Conservation (phyloP, 2,113 vertebrate genomes). For the Sisor rabdophorus region DNA sequence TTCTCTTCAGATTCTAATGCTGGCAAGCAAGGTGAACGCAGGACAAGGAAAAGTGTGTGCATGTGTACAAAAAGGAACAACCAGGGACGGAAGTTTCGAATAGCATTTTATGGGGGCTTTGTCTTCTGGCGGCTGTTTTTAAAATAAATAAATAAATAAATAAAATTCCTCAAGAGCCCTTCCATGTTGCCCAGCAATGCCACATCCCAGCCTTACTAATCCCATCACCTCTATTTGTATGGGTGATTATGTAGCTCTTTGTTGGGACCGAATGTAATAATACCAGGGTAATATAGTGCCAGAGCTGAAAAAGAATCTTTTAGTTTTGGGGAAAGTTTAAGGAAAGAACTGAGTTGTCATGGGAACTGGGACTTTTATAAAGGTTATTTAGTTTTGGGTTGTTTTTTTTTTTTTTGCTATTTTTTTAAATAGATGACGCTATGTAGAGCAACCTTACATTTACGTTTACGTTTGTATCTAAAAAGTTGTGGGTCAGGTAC, state of each 20-base stretch:
- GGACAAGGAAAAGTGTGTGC: not conserved
- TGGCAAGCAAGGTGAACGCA: slow-evolving; percentile 3
- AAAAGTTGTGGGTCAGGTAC: too few relatives aligned
- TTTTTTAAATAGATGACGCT: too few relatives aligned
- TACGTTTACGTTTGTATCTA: too few relatives aligned
- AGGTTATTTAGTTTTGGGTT: too few relatives aligned
- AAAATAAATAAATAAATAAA: slow-evolving; percentile 32
- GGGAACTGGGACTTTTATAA: too few relatives aligned
- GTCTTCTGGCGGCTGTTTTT: slow-evolving; percentile 22
- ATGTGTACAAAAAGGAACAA: slow-evolving; percentile 7
- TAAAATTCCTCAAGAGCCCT: slow-evolving; percentile 41
- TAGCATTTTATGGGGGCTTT: slow-evolving; percentile 1
- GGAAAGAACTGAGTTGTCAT: not conserved
- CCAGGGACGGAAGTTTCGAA: slow-evolving; percentile 32
- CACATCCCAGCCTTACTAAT: slow-evolving; percentile 43
- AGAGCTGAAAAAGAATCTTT: not conserved
- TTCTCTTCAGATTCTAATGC: slow-evolving; percentile 2
- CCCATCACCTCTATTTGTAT: not conserved
- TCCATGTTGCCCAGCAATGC: slow-evolving; percentile 29
- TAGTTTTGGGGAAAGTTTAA: not conserved
- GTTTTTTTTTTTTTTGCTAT: too few relatives aligned
- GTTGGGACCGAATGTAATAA: not conserved
- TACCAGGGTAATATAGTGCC: not conserved
- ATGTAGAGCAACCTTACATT: too few relatives aligned
- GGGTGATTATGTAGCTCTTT: not conserved